Evolutionary conservation across 1,140 invertebrate genomes (phyloP), one percentile per base, ranked within the genome.

Genomic region (Drosophila nigrodunni): DNA sequence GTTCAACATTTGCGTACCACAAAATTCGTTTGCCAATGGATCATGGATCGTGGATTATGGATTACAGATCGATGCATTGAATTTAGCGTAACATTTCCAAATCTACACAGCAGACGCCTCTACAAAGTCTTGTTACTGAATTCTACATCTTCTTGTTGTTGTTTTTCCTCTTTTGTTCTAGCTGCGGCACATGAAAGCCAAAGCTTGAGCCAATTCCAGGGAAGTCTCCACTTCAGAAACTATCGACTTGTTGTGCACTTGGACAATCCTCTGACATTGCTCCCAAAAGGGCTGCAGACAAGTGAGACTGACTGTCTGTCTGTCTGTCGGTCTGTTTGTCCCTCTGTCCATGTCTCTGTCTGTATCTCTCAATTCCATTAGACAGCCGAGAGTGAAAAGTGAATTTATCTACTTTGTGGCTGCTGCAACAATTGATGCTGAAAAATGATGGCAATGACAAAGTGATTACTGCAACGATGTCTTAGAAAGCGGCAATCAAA

Each of bases 371-470:
- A 83, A 88, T 89, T 83, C 83, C 80, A 88, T 87, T 82, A 80
- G 82, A 68, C 69, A 70, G 57, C 13, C 13, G 35, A 71, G 52
- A 68, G 66, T 68, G 61, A 79, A 79, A 87, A 87, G 83, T 87
- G 82, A 88, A 82, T 87, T 79, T 88, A 70, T 87, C 79, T 70
- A 64, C 70, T 62, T 50, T 60, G 58, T 47, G 44, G 70, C 79
- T 54, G 72, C 75, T 71, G 78, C 71, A 85, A 85, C 81, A 83
- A 83, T 86, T 81, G 82, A 82, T 77, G 82, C 85, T 83, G 83
- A 83, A 77, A 87, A 87, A 87, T 87, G 83, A 87, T 88, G 83
- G 83, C 83, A 88, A 88, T 88, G 83, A 88, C 83, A 88, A 88
- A 88, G 83, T 88, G 83, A 88, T 88, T 88, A 89, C 82, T 67